These are phyloP conservation scores for Clarias magur DNA, from an alignment of 2,113 vertebrate species.

Conservation along the genomic window DNA sequence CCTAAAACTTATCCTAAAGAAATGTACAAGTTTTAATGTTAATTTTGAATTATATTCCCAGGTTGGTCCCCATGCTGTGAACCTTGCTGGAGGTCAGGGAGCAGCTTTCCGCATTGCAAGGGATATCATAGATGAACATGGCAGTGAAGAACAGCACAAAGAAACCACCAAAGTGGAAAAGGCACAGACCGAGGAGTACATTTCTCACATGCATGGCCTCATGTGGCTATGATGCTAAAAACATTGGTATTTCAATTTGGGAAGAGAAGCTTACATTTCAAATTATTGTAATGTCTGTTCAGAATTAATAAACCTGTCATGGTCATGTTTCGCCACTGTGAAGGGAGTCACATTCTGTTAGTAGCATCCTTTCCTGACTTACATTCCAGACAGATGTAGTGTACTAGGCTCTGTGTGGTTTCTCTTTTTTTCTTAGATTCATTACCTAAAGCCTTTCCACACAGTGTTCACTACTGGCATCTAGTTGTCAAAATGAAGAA, in stretches of 20 bases:
- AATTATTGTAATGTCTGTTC: not conserved
- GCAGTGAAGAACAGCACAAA: not conserved
- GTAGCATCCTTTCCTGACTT: not conserved
- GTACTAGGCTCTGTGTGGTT: not conserved
- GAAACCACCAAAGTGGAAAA: slow-evolving; percentile 40
- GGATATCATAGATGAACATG: slow-evolving; percentile 57
- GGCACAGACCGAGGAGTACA: slow-evolving; percentile 66
- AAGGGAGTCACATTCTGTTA: not conserved
- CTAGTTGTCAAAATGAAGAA: not conserved
- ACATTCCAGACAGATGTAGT: not conserved
- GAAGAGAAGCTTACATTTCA: not conserved
- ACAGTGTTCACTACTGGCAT: not conserved
- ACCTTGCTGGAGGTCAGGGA: slow-evolving; percentile 79
- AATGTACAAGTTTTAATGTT: not conserved
- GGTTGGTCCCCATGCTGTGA: slow-evolving; percentile 78
- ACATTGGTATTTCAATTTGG: not conserved
- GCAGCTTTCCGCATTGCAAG: slow-evolving; percentile 70
- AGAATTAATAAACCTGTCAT: not conserved
- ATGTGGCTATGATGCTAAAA: slow-evolving; percentile 68
- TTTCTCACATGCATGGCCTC: slow-evolving; percentile 74
- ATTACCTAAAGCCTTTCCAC: not conserved
- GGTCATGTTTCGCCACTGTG: not conserved
- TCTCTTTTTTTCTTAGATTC: not conserved
- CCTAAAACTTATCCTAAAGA: not conserved
- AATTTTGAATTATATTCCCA: slow-evolving; percentile 37